These are phyloP conservation scores for Mythimna albipuncta DNA, from an alignment of 2,888 invertebrate genomes.

Conservation along the genomic window DNA sequence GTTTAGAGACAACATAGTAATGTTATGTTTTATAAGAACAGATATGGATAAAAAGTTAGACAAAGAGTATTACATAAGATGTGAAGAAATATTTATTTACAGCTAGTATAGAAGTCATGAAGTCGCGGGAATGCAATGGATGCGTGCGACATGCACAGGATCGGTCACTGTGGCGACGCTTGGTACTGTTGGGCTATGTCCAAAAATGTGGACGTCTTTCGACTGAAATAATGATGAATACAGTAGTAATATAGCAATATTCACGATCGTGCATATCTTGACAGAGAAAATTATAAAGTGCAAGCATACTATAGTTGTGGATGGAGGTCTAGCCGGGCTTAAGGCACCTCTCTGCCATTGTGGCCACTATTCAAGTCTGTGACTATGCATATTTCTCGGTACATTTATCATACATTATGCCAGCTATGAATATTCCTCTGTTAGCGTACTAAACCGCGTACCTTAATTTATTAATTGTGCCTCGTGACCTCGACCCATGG, in stretches of 20 bases:
- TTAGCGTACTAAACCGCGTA: constrained; percentile 77
- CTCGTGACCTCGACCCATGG: constrained; percentile 73
- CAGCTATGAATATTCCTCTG: constrained; percentile 87
- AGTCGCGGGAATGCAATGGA: too few relatives aligned
- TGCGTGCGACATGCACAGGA: too few relatives aligned
- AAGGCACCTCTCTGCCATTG: constrained; percentile 67
- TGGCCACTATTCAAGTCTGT: constrained; percentile 74
- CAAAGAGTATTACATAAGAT: background rate
- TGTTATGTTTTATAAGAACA: too few relatives aligned
- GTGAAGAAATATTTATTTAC: background rate
- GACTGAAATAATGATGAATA: too few relatives aligned
- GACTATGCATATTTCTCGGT: constrained; percentile 84
- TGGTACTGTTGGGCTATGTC: too few relatives aligned
- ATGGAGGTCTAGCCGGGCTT: constrained; percentile 49
- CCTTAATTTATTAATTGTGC: constrained; percentile 87
- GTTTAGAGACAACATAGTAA: background rate
- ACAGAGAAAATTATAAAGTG: background rate
- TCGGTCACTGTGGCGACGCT: too few relatives aligned
- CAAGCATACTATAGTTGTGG: constrained; percentile 21
- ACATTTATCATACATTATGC: constrained; percentile 86
- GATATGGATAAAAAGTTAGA: too few relatives aligned
- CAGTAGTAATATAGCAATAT: background rate
- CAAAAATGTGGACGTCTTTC: too few relatives aligned
- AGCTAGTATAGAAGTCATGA: too few relatives aligned
- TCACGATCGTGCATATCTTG: background rate